Percentiles rank a stretch among this genome's conserved stretches.
Conservation (phyloP, 2,797 vertebrate species). For the Tapirus indicus region DNA sequence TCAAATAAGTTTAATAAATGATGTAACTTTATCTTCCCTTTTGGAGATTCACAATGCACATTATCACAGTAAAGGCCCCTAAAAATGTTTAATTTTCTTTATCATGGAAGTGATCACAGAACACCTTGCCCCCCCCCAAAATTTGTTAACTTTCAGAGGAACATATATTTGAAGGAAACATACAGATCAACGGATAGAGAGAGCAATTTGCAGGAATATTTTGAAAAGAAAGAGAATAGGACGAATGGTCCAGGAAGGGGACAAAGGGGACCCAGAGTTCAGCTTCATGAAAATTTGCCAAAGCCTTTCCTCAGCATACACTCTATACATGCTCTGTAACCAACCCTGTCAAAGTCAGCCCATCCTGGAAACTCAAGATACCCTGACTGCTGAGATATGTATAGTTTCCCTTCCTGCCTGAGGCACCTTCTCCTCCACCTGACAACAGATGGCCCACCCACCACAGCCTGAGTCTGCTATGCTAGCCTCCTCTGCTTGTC, state of each 20-base stretch:
- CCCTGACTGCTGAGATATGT: neutral
- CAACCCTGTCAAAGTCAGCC: neutral
- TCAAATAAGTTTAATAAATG: constrained; percentile 26
- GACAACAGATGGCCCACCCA: neutral
- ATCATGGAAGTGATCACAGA: neutral
- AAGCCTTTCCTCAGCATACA: neutral
- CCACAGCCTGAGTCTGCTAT: neutral
- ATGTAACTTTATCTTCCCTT: neutral
- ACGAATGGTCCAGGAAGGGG: neutral
- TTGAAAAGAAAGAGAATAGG: neutral
- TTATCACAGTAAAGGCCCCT: neutral
- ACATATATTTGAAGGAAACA: neutral
- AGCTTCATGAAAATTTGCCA: neutral
- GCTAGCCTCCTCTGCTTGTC: neutral
- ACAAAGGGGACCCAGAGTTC: neutral
- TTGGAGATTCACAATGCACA: neutral
- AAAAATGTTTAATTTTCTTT: neutral
- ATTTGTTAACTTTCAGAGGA: neutral
- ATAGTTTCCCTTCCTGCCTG: neutral
- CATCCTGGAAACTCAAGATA: neutral
- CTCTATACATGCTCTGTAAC: neutral
- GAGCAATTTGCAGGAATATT: neutral
- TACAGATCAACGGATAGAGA: neutral
- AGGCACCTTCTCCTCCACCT: neutral
- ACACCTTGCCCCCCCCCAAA: neutral